Base-by-base conservation (phyloP, 2,797 vertebrate species). In the Dipus sagitta region DNA sequence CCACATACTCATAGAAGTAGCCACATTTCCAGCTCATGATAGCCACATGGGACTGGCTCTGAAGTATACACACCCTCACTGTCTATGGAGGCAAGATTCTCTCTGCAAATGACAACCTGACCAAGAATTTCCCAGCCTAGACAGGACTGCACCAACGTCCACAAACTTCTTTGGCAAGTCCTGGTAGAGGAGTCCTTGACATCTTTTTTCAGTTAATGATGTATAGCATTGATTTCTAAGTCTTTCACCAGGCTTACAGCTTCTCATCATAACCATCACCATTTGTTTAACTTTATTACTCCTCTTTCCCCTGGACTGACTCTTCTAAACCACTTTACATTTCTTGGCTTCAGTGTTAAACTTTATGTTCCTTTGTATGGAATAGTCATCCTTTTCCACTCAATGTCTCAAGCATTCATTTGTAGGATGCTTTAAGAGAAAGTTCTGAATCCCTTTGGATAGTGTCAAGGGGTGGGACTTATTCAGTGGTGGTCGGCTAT, bases 221-320 rank as follows among this genome's bases (percentile, higher is more conserved):
- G 47, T 38, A 58, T 68, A 23, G 58, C 76, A 52, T 24, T 81
- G 54, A 38, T 85, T 89, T 91, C 90, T 64, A 93, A 54, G 77
- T 34, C 80, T 93, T 91, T 83, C 64, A 77, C 83, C 84, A 81
- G 58, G 74, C 83, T 95, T 93, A 70, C 42, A 84, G 92, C 54
- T 88, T 75, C 90, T 23, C 11, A 67, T 32, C 65, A 42, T 9
- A 74, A 90, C 54, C 76, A 82, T 96, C 74, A 47, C 58, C 30
- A 42, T 65, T 70, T 71, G 24, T 80, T 24, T 65, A 38, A 75
- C 18, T 70, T 68, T 47, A 76, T 24, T 77, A 20, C 77, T 92
- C 9, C 32, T 86, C 26, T 60, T 84, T 94, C 75, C 75, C 30
- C 47, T 84, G 32, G 92, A 47, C 34, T 80, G 5, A 42, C 54